Evolutionary conservation across 2,797 vertebrate genomes (phyloP).

Genomic region (Hippoglossus hippoglossus): DNA sequence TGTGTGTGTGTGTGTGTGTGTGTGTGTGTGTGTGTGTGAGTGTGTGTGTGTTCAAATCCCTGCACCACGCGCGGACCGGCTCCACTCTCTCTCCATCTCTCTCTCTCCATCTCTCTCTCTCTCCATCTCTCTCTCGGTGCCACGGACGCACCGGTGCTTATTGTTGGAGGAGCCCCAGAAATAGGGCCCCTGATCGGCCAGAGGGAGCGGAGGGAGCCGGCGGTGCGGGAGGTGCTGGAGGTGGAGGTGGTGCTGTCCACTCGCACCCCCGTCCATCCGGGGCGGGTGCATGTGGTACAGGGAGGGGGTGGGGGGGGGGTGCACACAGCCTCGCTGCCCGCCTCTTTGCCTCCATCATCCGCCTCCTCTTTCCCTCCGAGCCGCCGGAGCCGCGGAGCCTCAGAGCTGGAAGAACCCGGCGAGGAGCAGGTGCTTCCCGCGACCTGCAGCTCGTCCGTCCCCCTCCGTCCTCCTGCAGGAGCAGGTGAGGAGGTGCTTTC

Average conservation of each 20-base stretch:
- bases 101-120: background rate
- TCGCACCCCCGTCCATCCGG: conserved; percentile 7
- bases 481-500: background rate
- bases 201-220: conserved; percentile 6
- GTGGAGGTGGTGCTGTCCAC: conserved; percentile 38
- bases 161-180: conserved; percentile 90
- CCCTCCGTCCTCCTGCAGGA: background rate
- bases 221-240: conserved; percentile 19
- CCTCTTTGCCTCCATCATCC: conserved; percentile 33
- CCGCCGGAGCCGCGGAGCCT: conserved; percentile 31
- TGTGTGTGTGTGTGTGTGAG: conserved; percentile 68
- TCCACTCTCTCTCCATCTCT: too few species aligned
- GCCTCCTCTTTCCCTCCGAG: background rate
- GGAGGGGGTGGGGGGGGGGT: conserved; percentile 12
- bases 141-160: conserved; percentile 70
- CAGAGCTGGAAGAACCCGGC: conserved; percentile 49
- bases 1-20: conserved; percentile 82
- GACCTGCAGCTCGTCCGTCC: conserved; percentile 26
- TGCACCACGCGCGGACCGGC: conserved; percentile 95
- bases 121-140: conserved; percentile 72
- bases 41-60: conserved; percentile 93
- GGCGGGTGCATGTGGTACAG: too few species aligned
- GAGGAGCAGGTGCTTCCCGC: conserved; percentile 55
- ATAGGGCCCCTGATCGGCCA: conserved; percentile 78
- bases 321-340: conserved; percentile 23